phyloP scores from a whole-genome alignment of 2,113 vertebrate genomes.

The Sylvia atricapilla region DNA sequence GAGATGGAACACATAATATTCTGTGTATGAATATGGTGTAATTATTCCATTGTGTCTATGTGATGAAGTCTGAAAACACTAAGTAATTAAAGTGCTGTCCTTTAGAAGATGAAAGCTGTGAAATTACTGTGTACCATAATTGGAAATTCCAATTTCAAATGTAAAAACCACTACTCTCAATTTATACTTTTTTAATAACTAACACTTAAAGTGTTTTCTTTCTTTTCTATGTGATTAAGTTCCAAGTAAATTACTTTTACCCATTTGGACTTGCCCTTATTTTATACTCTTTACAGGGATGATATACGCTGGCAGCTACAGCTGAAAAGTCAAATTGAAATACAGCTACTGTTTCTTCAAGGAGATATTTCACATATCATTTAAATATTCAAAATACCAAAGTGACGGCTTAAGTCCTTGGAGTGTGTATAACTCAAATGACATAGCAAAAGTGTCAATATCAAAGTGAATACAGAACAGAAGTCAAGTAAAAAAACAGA shows the following conservation, averaged over 20 bases:
- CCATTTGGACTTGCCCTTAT: neutral
- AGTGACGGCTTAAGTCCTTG: neutral
- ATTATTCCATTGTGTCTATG: neutral
- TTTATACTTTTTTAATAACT: neutral
- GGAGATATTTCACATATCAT: conserved; percentile 3
- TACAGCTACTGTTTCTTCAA: conserved; percentile 11
- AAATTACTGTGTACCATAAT: neutral
- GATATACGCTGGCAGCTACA: neutral
- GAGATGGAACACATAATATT: neutral
- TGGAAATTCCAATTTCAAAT: neutral
- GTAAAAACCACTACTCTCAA: neutral
- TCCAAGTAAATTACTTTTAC: neutral
- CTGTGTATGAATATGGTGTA: neutral
- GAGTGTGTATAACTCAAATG: neutral
- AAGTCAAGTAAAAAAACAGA: neutral
- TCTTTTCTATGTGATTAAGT: neutral
- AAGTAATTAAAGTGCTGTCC: neutral
- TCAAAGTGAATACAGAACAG: conserved; percentile 24
- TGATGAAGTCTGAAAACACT: neutral
- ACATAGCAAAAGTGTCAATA: neutral
- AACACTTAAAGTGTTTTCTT: neutral
- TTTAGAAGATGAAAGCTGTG: neutral
- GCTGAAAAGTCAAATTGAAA: conserved; percentile 37
- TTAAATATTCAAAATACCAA: conserved; percentile 36
- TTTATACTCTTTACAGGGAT: neutral